These are phyloP conservation scores for Hafferia zeledoni DNA, from an alignment of 2,797 vertebrate genomes.

Conservation along the genomic window DNA sequence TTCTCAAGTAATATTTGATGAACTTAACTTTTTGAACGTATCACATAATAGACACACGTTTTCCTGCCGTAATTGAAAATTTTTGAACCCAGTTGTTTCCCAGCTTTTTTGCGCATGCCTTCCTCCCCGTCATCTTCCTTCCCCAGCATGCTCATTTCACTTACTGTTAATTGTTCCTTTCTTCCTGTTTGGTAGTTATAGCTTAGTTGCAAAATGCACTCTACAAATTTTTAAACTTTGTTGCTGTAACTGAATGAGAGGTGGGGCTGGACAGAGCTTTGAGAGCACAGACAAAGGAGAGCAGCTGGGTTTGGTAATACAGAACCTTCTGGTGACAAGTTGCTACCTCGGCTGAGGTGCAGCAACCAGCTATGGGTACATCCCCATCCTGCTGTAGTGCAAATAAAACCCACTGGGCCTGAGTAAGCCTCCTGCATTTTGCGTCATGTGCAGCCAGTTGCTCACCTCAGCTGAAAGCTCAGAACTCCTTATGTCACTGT, in stretches of 20 bases:
- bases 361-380: fast-evolving
- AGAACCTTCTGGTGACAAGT: neutral
- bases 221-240: neutral
- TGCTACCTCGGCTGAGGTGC: neutral
- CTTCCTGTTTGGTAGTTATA: neutral
- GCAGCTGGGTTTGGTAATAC: neutral
- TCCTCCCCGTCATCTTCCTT: neutral
- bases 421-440: neutral
- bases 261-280: neutral
- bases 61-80: neutral
- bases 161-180: neutral
- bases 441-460: neutral
- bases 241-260: neutral
- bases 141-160: neutral
- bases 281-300: fast-evolving
- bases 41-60: neutral
- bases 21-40: neutral
- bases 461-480: neutral
- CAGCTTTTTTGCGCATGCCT: neutral
- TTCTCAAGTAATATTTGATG: neutral
- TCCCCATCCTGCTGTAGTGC: neutral
- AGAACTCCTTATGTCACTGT: neutral
- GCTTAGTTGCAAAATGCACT: neutral
- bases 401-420: neutral
- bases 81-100: neutral